A percentile compares a stretch with the other conserved stretches of the same genome.
phyloP scores from a whole-genome alignment of 30 jellyfish, hydroid and myxozoan species.

The Turritopsis rubra region DNA sequence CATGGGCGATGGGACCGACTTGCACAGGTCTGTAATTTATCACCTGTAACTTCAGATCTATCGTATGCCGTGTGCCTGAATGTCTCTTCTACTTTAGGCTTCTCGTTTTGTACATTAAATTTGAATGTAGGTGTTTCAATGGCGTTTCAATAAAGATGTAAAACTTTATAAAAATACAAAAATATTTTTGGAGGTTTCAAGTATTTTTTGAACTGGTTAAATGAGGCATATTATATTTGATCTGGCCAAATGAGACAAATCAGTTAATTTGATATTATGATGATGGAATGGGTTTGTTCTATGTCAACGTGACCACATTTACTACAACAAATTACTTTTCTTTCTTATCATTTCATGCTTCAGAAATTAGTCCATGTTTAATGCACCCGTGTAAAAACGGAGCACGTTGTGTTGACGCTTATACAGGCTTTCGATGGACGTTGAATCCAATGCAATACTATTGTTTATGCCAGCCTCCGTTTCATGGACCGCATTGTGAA shows the following conservation, averaged over 20 bases:
- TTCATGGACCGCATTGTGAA: constrained; percentile 81
- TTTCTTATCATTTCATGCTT: not conserved
- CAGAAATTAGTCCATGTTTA: constrained; percentile 29
- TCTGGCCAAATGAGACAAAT: too few species aligned
- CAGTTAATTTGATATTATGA: too few species aligned
- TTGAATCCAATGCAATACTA: constrained; percentile 89
- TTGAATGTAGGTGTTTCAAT: too few species aligned
- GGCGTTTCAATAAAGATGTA: too few species aligned
- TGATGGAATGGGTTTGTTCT: too few species aligned
- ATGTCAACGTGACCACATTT: too few species aligned
- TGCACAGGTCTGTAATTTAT: constrained; percentile 30
- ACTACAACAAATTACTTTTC: not conserved
- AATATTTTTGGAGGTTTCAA: too few species aligned
- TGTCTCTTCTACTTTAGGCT: too few species aligned
- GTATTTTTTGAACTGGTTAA: too few species aligned
- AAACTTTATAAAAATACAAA: too few species aligned
- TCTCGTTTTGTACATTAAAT: too few species aligned
- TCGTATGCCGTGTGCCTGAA: not conserved
- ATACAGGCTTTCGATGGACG: constrained; percentile 90
- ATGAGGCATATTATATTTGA: too few species aligned
- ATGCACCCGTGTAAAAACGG: constrained; percentile 82
- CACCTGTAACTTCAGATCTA: not conserved
- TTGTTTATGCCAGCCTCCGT: constrained; percentile 83
- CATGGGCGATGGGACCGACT: constrained; percentile 42
- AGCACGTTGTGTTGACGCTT: constrained; percentile 82